Conservation (phyloP, 2,888 invertebrate species). For the Drosophila putrida region DNA sequence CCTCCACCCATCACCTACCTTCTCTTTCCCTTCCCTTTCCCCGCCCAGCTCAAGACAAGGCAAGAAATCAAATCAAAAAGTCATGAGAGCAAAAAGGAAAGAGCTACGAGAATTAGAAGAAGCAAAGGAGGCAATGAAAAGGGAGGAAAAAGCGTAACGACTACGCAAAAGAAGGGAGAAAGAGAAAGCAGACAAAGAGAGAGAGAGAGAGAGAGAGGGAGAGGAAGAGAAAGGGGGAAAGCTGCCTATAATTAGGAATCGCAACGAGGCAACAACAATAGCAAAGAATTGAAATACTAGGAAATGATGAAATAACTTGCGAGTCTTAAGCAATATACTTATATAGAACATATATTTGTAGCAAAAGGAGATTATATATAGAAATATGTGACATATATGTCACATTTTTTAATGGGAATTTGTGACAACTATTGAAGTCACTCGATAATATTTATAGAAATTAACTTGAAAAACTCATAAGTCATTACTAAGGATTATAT, state of each 20-base stretch:
- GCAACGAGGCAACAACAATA: not conserved
- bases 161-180: too few relatives aligned
- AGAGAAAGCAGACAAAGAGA: not conserved
- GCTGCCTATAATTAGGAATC: constrained; percentile 1
- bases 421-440: not conserved
- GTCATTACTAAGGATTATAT: too few relatives aligned
- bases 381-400: too few relatives aligned
- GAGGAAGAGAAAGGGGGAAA: not conserved
- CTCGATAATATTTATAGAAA: not conserved
- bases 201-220: not conserved
- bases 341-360: not conserved
- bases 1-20: too few relatives aligned
- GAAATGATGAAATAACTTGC: not conserved
- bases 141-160: not conserved
- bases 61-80: constrained; percentile 47
- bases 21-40: not conserved
- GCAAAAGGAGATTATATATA: not conserved
- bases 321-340: not conserved
- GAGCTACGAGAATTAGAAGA: too few relatives aligned
- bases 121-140: too few relatives aligned
- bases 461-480: not conserved
- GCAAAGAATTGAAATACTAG: not conserved
- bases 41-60: not conserved
- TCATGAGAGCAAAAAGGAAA: constrained; percentile 4
- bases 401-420: not conserved